phyloP scores from a whole-genome alignment of 1,140 invertebrate genomes.

The Mylabris phalerata region DNA sequence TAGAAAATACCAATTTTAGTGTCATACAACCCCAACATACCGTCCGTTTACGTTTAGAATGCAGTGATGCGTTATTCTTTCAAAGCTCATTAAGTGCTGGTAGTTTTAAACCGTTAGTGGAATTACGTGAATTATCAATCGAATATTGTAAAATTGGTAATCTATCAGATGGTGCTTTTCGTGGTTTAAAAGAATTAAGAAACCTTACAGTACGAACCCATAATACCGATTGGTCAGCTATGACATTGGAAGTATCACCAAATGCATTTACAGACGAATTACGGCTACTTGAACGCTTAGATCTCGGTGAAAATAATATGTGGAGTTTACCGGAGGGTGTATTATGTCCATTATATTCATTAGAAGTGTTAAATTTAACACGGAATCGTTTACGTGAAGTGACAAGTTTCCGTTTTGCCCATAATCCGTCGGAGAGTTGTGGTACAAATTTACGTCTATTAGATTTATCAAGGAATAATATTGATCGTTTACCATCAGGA shows the following conservation, averaged over 20 bases:
- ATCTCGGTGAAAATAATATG: constrained; percentile 84
- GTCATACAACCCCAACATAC: constrained; percentile 82
- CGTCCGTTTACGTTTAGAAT: constrained; percentile 70
- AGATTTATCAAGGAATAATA: constrained; percentile 76
- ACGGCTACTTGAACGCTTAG: constrained; percentile 65
- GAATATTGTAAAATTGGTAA: constrained; percentile 88
- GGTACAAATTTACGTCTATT: constrained; percentile 64
- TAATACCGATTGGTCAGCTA: constrained; percentile 82
- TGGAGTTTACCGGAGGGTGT: constrained; percentile 74
- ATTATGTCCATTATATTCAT: constrained; percentile 69
- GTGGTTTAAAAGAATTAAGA: constrained; percentile 68
- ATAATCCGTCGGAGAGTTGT: constrained; percentile 57
- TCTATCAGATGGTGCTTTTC: constrained; percentile 76
- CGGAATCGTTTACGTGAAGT: constrained; percentile 74
- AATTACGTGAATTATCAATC: constrained; percentile 75
- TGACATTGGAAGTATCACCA: constrained; percentile 70
- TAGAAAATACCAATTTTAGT: constrained; percentile 85
- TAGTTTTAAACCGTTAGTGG: constrained; percentile 74
- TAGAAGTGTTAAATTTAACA: constrained; percentile 74
- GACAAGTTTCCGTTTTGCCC: constrained; percentile 65
- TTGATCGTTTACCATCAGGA: constrained; percentile 69
- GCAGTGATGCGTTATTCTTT: constrained; percentile 77
- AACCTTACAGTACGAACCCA: constrained; percentile 81
- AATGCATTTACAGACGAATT: constrained; percentile 70
- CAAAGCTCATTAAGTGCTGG: constrained; percentile 79